Conservation (phyloP, 2,888 invertebrate species). For the Hyposoter didymator region DNA sequence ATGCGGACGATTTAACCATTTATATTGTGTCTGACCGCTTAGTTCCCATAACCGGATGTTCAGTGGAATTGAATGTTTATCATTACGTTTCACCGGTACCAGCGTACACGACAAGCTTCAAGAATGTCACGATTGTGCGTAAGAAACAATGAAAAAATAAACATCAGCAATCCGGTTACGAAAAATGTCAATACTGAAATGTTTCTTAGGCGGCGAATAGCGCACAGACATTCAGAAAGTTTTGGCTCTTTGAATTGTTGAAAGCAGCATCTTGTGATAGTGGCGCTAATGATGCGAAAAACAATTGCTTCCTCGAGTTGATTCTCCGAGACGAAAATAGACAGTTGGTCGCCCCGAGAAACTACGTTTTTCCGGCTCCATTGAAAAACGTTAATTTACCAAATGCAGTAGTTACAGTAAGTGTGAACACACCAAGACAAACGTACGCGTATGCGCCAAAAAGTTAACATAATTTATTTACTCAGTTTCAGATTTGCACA, state of each 20-base stretch:
- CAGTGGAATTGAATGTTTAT: slow-evolving; percentile 86
- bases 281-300: slow-evolving; percentile 72
- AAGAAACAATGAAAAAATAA: slow-evolving; percentile 8
- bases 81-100: slow-evolving; percentile 85
- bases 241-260: slow-evolving; percentile 80
- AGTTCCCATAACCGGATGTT: slow-evolving; percentile 83
- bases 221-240: slow-evolving; percentile 74
- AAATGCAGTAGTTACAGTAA: slow-evolving; percentile 86
- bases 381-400: slow-evolving; percentile 86
- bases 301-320: slow-evolving; percentile 84
- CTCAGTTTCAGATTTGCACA: slow-evolving; percentile 74
- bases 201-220: slow-evolving; percentile 76
- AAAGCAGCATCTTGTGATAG: slow-evolving; percentile 78
- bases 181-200: neutral
- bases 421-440: neutral
- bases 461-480: neutral
- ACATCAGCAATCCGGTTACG: neutral
- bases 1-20: slow-evolving; percentile 86
- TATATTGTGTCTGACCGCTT: slow-evolving; percentile 89
- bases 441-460: neutral
- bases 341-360: slow-evolving; percentile 86
- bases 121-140: slow-evolving; percentile 76
- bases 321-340: slow-evolving; percentile 85
- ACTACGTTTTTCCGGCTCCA: slow-evolving; percentile 88
- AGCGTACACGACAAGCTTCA: slow-evolving; percentile 38